phyloP scores from a whole-genome alignment of 2,113 vertebrate genomes.

The Phalacrocorax brasilianus region DNA sequence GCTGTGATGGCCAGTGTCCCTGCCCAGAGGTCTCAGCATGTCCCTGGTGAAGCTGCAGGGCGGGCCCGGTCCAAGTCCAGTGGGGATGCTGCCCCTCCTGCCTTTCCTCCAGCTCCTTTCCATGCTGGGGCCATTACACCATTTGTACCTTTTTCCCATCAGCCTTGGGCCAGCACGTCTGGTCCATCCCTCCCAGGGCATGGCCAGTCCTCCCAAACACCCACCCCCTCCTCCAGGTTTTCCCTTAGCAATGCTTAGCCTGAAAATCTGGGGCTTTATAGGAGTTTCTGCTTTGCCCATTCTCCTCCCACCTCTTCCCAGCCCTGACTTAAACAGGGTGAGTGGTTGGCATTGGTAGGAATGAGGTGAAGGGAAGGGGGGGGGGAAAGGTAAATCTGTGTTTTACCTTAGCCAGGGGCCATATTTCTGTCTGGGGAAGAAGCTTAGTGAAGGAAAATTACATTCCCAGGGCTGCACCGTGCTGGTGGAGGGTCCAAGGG shows the following conservation, averaged over 20 bases:
- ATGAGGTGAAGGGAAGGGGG: not conserved
- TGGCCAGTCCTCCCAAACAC: not conserved
- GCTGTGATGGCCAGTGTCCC: not conserved
- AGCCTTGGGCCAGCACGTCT: not conserved
- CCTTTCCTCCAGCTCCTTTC: not conserved
- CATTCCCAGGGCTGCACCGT: not conserved
- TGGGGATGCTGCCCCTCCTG: not conserved
- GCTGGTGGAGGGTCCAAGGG: not conserved
- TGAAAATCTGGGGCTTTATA: not conserved
- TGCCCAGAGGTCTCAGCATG: fast-evolving
- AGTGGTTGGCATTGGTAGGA: not conserved
- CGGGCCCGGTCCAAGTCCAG: fast-evolving
- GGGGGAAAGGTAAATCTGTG: not conserved
- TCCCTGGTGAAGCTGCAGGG: not conserved
- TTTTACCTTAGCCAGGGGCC: not conserved
- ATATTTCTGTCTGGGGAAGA: not conserved
- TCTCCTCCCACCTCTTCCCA: not conserved
- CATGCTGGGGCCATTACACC: not conserved
- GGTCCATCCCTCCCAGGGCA: not conserved
- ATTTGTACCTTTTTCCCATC: not conserved
- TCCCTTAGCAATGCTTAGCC: not conserved
- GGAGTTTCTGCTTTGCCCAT: not conserved
- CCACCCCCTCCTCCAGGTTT: not conserved
- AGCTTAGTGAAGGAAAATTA: not conserved
- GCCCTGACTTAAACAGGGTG: not conserved